Conservation (phyloP, 1,140 invertebrate genomes). For the Yoshiicerus persimilis region DNA sequence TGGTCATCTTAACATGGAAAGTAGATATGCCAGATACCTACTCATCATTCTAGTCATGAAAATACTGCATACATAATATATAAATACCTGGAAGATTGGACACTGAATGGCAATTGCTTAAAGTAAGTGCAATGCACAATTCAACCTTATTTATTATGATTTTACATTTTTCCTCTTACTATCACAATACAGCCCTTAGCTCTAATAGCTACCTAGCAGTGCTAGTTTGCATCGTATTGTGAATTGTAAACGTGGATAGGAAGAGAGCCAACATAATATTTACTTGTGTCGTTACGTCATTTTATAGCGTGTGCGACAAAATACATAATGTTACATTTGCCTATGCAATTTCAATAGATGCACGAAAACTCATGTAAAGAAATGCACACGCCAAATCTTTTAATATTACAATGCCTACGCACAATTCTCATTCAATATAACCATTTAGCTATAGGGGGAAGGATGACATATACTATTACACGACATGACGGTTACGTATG, state of each 20-base stretch:
- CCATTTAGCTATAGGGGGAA: not conserved
- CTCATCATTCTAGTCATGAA: not conserved
- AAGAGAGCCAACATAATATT: no score
- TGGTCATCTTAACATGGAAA: not conserved
- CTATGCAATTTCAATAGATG: not conserved
- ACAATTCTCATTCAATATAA: no score
- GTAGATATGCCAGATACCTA: not conserved
- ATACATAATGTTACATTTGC: not conserved
- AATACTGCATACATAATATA: not conserved
- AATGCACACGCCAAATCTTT: not conserved
- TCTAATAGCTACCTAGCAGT: no score
- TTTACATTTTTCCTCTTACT: not conserved
- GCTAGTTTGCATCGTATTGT: no score
- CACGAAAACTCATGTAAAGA: not conserved
- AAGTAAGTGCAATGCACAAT: not conserved
- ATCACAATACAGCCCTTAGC: not conserved
- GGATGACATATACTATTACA: not conserved
- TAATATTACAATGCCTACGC: not conserved
- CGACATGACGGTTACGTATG: not conserved
- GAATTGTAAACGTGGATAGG: no score
- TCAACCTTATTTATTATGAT: not conserved
- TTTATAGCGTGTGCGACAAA: not conserved
- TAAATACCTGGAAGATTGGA: not conserved
- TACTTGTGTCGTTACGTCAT: not conserved
- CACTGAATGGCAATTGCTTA: not conserved